These are phyloP conservation scores for Mesochorus sp. DNA, from an alignment of 2,888 invertebrate species.

Conservation along the genomic window DNA sequence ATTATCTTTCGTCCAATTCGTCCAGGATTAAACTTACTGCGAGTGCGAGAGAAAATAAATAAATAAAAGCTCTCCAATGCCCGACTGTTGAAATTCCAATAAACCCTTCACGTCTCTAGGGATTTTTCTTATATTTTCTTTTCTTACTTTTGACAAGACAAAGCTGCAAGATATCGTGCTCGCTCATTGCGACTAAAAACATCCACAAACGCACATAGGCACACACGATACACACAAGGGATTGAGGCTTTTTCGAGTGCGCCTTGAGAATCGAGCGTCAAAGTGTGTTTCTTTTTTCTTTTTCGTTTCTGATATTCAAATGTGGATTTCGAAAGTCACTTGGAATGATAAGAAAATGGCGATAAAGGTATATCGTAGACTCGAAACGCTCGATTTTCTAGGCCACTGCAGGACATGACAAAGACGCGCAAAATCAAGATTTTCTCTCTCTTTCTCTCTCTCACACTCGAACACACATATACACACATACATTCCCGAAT, in stretches of 20 bases:
- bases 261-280: slow-evolving; percentile 51
- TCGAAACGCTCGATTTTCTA: slow-evolving; percentile 40
- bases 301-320: background rate
- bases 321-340: background rate
- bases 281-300: slow-evolving; percentile 33
- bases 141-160: background rate
- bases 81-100: background rate
- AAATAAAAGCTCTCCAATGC: background rate
- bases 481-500: too few species aligned
- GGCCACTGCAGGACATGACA: slow-evolving; percentile 44
- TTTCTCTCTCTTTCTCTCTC: background rate
- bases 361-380: background rate
- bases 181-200: slow-evolving; percentile 22
- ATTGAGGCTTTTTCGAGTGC: slow-evolving; percentile 8
- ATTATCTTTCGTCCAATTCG: background rate
- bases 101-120: background rate
- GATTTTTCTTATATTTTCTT: slow-evolving; percentile 11
- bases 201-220: slow-evolving; percentile 9
- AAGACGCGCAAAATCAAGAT: slow-evolving; percentile 36
- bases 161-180: slow-evolving; percentile 36
- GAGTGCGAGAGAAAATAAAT: background rate
- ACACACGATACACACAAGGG: background rate
- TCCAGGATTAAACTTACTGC: background rate
- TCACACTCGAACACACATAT: background rate
- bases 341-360: background rate